These are phyloP conservation scores for Oopsacas minuta DNA, from an alignment of 37 sponge, comb jelly and placozoan genomes.

Conservation along the genomic window DNA sequence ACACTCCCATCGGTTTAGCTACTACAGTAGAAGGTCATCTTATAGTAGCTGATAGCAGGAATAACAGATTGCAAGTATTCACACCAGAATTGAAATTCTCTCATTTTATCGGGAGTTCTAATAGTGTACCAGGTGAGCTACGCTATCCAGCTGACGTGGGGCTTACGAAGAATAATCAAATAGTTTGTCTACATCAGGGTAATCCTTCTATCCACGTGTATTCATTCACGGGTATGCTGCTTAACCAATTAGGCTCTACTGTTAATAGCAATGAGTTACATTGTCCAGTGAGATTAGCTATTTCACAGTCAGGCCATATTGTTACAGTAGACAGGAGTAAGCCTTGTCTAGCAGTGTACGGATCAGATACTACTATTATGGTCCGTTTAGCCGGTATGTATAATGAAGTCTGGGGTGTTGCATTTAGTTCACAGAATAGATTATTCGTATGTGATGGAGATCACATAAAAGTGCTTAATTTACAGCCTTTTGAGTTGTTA, in stretches of 20 bases:
- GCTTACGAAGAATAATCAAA: neutral
- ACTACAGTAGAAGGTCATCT: neutral
- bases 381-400: neutral
- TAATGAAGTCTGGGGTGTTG: neutral
- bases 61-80: slow-evolving; percentile 3
- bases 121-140: neutral
- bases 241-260: neutral
- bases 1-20: neutral
- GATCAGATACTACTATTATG: neutral
- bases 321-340: slow-evolving; percentile 2
- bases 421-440: slow-evolving; percentile 8
- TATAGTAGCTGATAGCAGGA: slow-evolving; percentile 9
- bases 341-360: neutral
- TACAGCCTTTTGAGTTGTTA: neutral
- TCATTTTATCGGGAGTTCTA: neutral
- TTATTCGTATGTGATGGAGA: neutral
- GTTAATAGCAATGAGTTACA: neutral
- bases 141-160: neutral
- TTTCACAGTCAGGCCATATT: neutral
- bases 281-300: neutral
- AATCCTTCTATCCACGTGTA: neutral
- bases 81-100: slow-evolving; percentile 2
- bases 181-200: slow-evolving; percentile 1
- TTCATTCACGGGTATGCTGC: neutral
- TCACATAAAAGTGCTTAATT: neutral